Evolutionary conservation across 1,140 invertebrate genomes (phyloP), one percentile per base, ranked within the genome.

Genomic region (Linepithema humile): DNA sequence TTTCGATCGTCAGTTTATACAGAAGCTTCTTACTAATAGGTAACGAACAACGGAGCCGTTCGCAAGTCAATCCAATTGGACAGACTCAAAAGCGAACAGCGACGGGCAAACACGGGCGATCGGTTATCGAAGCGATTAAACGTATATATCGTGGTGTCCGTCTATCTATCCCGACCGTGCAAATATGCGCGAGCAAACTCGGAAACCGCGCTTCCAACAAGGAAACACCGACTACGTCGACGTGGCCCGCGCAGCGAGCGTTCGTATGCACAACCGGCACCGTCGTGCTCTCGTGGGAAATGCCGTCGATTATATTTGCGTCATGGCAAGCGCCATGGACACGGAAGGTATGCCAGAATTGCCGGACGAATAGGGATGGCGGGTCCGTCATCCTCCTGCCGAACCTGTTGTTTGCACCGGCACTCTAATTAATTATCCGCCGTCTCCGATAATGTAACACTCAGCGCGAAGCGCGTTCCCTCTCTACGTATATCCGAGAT

Each of bases 361-460:
- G 72, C 20, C 82, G 86, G 69, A 84, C 73, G 77, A 69, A 86
- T 57, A 43, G 32, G 82, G 64, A 74, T 84, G 50, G 60, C 9
- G 45, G 43, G 20, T 55, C 59, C 35, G 23, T 69, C 48, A 40
- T 69, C 64, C 62, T 87, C 57, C 85, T 62, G 72, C 82, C 50
- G 64, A 75, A 88, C 50, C 59, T 83, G 60, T 38, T 75, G 73
- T 91, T 91, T 91, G 83, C 87, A 73, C 82, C 72, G 69, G 87
- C 90, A 92, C 91, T 92, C 86, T 84, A 92, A 92, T 92, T 92
- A 91, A 92, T 92, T 92, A 91, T 88, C 65, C 57, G 65, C 83
- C 82, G 62, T 85, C 73, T 85, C 77, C 84, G 82, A 91, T 91
- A 88, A 89, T 83, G 73, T 67, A 65, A 86, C 80, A 74, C 72